Base-by-base conservation (phyloP, 2,113 vertebrate genomes). In the Perca schrenkii region DNA sequence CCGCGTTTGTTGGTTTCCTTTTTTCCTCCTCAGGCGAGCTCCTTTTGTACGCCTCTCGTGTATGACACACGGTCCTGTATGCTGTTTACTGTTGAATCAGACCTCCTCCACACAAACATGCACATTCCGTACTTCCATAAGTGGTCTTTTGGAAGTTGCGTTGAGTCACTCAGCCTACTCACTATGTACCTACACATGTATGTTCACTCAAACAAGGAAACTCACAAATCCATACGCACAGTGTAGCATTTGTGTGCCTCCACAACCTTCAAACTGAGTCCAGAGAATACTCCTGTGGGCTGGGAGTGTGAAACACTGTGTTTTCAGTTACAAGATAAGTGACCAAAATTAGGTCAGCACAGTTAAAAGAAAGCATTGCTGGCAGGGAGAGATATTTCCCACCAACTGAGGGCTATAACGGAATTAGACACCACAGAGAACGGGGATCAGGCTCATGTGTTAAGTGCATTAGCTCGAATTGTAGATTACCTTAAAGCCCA, bases 291-390 rank as follows among this genome's bases (percentile, higher is more conserved):
- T 80, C 64, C 28, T 60, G 78, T 88, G 77, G 78, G 80, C 71
- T 70, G 67, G 56, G 40, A 80, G 71, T 73, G 74, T 74, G 76
- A 84, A 68, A 40, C 77, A 6, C 77, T 67, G 83, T 83, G 81
- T 88, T 90, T 88, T 90, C 86, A 77, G 78, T 87, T 82, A 70
- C 54, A 54, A 88, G 86, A 92, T 86, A 89, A 93, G 84, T 88
- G 88, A 89, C 91, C 84, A 79, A 84, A 94, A 89, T 90, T 81
- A 88, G 93, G 89, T 89, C 88, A 91, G 83, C 70, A 11, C 74
- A 22, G 84, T 86, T 83, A 86, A 84, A 87, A 85, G 88, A 91
- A 78, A 85, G 85, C 77, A 57, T 87, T 25, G 15, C 88, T 91
- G 89, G 86, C 79, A 84, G 86, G 73, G 62, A 69, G 86, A 86